phyloP scores from a whole-genome alignment of 2,888 invertebrate genomes.

The Octonoba sinensis region DNA sequence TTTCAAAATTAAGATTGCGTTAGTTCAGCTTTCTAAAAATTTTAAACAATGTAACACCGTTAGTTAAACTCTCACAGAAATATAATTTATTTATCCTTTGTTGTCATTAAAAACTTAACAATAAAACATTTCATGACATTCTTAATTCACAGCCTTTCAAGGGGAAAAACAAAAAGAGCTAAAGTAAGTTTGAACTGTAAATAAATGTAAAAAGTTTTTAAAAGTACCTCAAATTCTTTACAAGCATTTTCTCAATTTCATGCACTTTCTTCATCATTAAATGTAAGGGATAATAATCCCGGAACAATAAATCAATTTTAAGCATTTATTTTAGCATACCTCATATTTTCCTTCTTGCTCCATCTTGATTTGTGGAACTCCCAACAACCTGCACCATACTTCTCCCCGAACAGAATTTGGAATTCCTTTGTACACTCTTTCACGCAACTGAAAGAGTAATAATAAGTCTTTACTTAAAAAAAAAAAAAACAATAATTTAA shows the following conservation, averaged over 20 bases:
- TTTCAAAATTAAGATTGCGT: no score
- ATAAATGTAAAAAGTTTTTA: no score
- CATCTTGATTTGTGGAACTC: conserved; percentile 82
- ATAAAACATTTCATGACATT: no score
- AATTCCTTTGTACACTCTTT: conserved; percentile 94
- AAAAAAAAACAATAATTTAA: conserved; percentile 14
- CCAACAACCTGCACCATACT: conserved; percentile 85
- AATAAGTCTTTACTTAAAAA: not conserved
- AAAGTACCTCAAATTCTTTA: no score
- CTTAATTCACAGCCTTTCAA: no score
- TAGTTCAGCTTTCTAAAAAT: no score
- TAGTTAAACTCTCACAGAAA: no score
- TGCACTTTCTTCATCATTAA: not conserved
- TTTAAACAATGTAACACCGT: no score
- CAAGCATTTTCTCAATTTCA: not conserved
- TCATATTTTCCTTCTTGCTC: conserved; percentile 85
- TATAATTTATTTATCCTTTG: no score
- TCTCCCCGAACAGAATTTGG: conserved; percentile 91
- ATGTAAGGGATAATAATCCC: not conserved
- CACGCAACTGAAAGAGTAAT: conserved; percentile 69
- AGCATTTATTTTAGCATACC: conserved; percentile 69
- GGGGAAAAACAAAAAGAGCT: no score
- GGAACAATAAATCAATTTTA: not conserved
- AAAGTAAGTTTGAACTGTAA: no score
- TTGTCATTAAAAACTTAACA: no score